Evolutionary conservation across 1,140 invertebrate genomes (phyloP), one percentile per base, ranked within the genome.

Genomic region (Eumaeus atala): DNA sequence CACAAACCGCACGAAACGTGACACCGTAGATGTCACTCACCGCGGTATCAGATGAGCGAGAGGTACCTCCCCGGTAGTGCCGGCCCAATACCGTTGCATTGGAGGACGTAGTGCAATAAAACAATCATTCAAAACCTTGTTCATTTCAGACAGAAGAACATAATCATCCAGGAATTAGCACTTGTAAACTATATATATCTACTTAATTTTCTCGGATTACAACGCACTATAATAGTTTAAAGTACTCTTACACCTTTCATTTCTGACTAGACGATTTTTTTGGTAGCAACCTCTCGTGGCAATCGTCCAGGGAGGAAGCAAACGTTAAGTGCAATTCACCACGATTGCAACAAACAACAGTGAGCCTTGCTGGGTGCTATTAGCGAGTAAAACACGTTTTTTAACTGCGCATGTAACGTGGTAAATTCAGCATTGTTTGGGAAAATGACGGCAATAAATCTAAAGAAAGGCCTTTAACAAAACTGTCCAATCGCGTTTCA

Each of bases 371-470:
- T 35, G 21, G 28, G 9, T 64, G 48, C 18, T 35, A 18, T 54
- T 61, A 68, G 58, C 57, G 49, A 36, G 8, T 50, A 14, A 47
- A 55, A 14, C 14, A 36, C 16, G 17, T 40, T 59, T 35, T 48
- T 28, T 17, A 44, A 21, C 14, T 21, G 44, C 16, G 16, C 21
- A 48, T 14, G 52, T 64, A 64, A 44, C 57, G 62, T 68, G 58
- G 72, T 52, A 58, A 62, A 56, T 61, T 51, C 56, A 59, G 72
- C 60, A 72, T 81, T 77, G 75, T 81, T 77, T 81, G 75, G 70
- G 64, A 70, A 77, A 79, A 77, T 82, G 78, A 82, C 67, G 70
- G 78, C 65, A 77, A 82, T 82, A 82, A 82, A 77, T 79, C 72
- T 72, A 81, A 69, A 67, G 66, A 64, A 70, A 75, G 61, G 65